Base-by-base conservation (phyloP, 2,113 vertebrate genomes). In the Pachycephala philippinensis region DNA sequence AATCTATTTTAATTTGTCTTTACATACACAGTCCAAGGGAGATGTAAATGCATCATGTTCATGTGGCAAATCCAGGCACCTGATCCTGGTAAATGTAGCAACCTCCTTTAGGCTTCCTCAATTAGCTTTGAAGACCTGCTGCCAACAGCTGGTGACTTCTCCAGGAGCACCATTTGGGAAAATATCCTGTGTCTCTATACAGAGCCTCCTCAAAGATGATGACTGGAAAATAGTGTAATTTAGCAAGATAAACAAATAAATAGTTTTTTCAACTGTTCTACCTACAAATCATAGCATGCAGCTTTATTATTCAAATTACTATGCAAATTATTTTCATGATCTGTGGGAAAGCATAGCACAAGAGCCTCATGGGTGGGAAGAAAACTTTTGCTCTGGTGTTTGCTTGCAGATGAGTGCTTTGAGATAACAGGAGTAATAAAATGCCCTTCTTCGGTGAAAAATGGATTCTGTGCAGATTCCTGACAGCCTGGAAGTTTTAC, bases 361-460 rank as follows among this genome's bases (percentile, higher is more conserved):
- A 79, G 13, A 31, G 17, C 33, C 79, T 90, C 23, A 3, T 23
- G 19, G 54, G 10, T 49, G 15, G 37, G 42, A 47, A 96, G 42
- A 76, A 76, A 83, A 77, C 21, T 79, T 95, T 21, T 84, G 23
- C 53, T 79, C 80, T 77, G 45, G 50, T 61, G 30, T 81, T 91
- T 95, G 69, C 74, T 75, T 75, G 45, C 80, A 87, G 66, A 50
- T 82, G 35, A 84, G 27, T 65, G 19, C 24, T 80, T 94, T 88
- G 75, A 88, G 94, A 96, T 94, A 95, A 86, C 33, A 84, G 24
- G 52, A 86, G 66, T 86, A 61, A 80, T 94, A 83, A 96, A 96
- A 77, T 40, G 13, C 8, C 7, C 2, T 80, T 91, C 52, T 70
- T 47, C 54, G 39, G 84, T 77, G 61, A 77, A 76, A 92, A 85